A percentile compares a stretch with the other conserved stretches of the same genome.
phyloP scores from a whole-genome alignment of 2,888 invertebrate species.

The Heliconius erato region DNA sequence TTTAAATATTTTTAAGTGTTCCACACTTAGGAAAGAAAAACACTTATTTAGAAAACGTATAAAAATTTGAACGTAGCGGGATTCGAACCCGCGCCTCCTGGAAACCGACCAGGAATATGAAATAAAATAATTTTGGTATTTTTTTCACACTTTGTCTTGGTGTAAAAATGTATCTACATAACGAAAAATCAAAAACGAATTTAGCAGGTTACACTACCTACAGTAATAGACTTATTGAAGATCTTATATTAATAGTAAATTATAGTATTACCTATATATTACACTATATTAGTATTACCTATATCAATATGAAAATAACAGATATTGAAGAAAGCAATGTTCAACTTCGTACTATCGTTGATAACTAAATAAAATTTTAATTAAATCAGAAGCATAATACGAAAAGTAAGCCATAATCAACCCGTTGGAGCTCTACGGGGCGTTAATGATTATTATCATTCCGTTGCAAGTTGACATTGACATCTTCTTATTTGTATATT shows the following conservation, averaged over 20 bases:
- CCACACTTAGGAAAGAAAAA: no score
- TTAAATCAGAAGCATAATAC: not conserved
- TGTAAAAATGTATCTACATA: no score
- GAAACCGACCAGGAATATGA: no score
- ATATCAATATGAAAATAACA: not conserved
- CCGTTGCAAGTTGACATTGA: not conserved
- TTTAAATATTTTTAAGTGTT: no score
- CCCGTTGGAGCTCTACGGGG: not conserved
- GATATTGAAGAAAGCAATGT: not conserved
- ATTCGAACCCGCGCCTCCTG: no score
- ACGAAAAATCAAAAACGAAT: no score
- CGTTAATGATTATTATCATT: not conserved
- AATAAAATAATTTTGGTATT: no score
- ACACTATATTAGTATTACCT: no score
- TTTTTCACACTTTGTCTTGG: no score
- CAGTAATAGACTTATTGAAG: not conserved
- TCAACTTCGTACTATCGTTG: not conserved
- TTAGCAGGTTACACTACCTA: no score
- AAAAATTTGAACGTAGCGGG: no score
- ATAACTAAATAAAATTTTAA: not conserved
- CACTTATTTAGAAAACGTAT: no score
- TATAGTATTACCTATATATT: not conserved
- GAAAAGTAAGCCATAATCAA: not conserved
- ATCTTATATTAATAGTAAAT: not conserved
- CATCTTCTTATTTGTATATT: slow-evolving; percentile 1